These are phyloP conservation scores for Cephus spinipes DNA, from an alignment of 2,888 invertebrate genomes.

Conservation along the genomic window DNA sequence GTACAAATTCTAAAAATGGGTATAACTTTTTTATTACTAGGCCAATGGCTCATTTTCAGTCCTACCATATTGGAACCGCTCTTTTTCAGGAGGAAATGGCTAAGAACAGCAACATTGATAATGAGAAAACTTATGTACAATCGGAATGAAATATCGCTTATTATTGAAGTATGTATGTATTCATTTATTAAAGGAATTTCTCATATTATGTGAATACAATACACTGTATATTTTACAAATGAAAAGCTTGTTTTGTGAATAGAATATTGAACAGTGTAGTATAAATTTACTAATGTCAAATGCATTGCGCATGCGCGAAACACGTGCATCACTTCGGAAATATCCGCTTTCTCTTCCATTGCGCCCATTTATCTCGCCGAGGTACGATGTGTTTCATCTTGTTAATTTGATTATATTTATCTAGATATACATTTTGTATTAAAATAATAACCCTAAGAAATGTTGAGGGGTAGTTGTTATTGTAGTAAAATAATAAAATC, in stretches of 20 bases:
- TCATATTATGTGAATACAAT: background rate
- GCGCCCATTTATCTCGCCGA: constrained; percentile 57
- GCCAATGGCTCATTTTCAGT: too few relatives aligned
- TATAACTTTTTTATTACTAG: too few relatives aligned
- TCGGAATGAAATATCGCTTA: background rate
- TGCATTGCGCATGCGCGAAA: background rate
- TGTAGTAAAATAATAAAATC: background rate
- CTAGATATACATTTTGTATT: background rate
- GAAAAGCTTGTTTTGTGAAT: background rate
- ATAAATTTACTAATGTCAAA: background rate
- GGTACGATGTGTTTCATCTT: constrained; percentile 50
- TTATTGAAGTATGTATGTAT: background rate
- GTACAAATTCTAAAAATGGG: too few relatives aligned
- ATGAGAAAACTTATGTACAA: too few relatives aligned
- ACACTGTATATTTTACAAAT: background rate
- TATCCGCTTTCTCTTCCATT: constrained; percentile 54
- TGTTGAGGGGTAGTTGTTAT: background rate
- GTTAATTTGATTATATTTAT: background rate
- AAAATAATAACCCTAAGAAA: background rate
- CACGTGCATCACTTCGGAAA: background rate
- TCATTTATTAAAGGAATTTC: background rate
- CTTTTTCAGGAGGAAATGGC: too few relatives aligned
- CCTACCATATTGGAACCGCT: too few relatives aligned
- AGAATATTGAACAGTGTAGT: background rate
- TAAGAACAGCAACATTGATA: too few relatives aligned